These are phyloP conservation scores for Coccyzus lansbergi DNA, from an alignment of 2,797 vertebrate species.

Conservation along the genomic window DNA sequence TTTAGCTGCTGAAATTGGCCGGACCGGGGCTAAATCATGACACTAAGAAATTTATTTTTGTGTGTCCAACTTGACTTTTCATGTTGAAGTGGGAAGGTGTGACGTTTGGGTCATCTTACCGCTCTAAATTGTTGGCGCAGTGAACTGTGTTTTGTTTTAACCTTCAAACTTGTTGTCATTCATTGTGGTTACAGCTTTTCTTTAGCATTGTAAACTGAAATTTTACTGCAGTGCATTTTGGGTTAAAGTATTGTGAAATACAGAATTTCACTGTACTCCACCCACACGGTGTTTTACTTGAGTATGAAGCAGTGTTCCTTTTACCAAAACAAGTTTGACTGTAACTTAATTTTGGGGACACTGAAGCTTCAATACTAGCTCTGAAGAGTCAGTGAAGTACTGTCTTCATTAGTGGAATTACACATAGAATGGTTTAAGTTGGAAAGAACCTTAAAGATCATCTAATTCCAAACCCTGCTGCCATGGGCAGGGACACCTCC, in stretches of 20 bases:
- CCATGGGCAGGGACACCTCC: too few relatives aligned
- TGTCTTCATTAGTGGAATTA: neutral
- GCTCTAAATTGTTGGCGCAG: constrained; percentile 32
- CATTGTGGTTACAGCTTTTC: constrained; percentile 13
- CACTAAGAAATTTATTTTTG: neutral
- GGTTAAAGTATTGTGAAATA: constrained; percentile 77
- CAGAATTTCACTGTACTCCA: constrained; percentile 42
- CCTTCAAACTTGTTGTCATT: constrained; percentile 50
- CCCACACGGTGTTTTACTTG: constrained; percentile 69
- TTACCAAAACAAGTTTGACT: constrained; percentile 53
- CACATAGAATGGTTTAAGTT: too few relatives aligned
- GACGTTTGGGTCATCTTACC: neutral
- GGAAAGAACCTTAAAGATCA: too few relatives aligned
- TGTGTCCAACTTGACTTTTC: neutral
- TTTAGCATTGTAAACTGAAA: constrained; percentile 46
- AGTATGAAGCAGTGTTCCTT: constrained; percentile 52
- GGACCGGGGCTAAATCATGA: too few relatives aligned
- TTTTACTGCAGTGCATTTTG: constrained; percentile 69
- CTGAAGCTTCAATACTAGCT: neutral
- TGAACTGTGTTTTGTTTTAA: constrained; percentile 59
- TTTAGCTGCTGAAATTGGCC: too few relatives aligned
- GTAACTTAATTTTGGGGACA: constrained; percentile 16
- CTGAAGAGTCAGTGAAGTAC: neutral
- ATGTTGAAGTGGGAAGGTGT: constrained; percentile 1
- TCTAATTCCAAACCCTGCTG: too few relatives aligned